A percentile compares a stretch with the other conserved stretches of the same genome.
Conservation (phyloP, 1,140 invertebrate species). For the Saccostrea glomerata region DNA sequence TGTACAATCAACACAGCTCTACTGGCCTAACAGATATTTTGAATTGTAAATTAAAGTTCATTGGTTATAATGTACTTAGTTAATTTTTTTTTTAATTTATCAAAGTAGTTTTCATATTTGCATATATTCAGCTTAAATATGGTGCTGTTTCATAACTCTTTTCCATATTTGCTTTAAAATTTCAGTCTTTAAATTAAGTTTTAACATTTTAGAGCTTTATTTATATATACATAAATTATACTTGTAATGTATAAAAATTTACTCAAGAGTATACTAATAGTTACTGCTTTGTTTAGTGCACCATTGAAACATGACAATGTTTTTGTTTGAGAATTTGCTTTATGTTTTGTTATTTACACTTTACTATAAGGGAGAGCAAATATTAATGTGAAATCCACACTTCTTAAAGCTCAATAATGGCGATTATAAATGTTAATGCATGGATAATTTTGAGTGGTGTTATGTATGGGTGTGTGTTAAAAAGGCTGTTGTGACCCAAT, state of each 20-base stretch:
- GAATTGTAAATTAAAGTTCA: too few species aligned
- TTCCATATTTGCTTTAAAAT: neutral
- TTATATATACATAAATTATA: neutral
- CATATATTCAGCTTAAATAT: neutral
- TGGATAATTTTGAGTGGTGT: neutral
- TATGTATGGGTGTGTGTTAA: neutral
- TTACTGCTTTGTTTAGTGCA: neutral
- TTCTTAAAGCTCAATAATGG: neutral
- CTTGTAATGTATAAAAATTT: neutral
- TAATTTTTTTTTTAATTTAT: too few species aligned
- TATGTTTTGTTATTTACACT: slow-evolving; percentile 15
- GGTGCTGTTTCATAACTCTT: neutral
- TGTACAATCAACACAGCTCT: too few species aligned
- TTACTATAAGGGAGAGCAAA: slow-evolving; percentile 13
- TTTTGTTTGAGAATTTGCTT: neutral
- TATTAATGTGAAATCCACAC: slow-evolving; percentile 28
- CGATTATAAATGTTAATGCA: too few species aligned
- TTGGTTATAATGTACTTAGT: too few species aligned
- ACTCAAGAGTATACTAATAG: neutral
- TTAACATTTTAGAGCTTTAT: neutral
- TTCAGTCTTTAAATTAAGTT: neutral
- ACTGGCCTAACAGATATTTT: too few species aligned
- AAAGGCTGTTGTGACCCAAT: neutral
- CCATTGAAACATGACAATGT: neutral
- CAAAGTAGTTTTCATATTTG: too few species aligned